phyloP scores from a whole-genome alignment of 1,140 invertebrate genomes.

The Drosophila ironensis region DNA sequence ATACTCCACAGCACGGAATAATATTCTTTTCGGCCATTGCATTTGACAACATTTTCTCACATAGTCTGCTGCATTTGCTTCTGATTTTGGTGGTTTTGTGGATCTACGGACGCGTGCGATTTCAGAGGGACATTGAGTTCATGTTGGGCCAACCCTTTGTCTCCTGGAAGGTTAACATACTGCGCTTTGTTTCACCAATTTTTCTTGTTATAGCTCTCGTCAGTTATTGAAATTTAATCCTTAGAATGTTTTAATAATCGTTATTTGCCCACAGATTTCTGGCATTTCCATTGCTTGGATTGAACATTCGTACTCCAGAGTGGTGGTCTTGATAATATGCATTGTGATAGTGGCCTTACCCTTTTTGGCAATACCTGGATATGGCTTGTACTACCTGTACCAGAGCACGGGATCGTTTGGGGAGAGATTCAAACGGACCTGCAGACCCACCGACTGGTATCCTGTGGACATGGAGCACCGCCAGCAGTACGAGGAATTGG shows the following conservation, averaged over 20 bases:
- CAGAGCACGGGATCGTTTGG: slow-evolving; percentile 50
- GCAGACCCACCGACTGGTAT: slow-evolving; percentile 77
- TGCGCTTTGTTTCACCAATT: slow-evolving; percentile 68
- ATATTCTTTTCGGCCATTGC: slow-evolving; percentile 41
- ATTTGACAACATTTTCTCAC: slow-evolving; percentile 85
- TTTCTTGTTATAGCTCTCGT: slow-evolving; percentile 52
- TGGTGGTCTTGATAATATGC: background rate
- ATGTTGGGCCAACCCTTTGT: slow-evolving; percentile 90
- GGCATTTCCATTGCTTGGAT: too few relatives aligned
- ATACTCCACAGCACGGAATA: slow-evolving; percentile 46
- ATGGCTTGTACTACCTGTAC: slow-evolving; percentile 51
- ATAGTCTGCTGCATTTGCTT: slow-evolving; percentile 87
- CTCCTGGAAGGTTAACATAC: slow-evolving; percentile 68
- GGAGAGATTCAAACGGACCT: slow-evolving; percentile 50
- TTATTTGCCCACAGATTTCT: too few relatives aligned
- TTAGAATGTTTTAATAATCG: too few relatives aligned
- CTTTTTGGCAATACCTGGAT: slow-evolving; percentile 57
- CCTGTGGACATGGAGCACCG: slow-evolving; percentile 64
- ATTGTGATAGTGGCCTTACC: slow-evolving; percentile 48
- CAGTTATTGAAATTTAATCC: too few relatives aligned
- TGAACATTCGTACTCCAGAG: slow-evolving; percentile 27
- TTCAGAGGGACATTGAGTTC: slow-evolving; percentile 88
- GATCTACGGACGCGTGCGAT: slow-evolving; percentile 89
- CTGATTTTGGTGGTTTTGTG: slow-evolving; percentile 88
- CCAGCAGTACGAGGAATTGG: slow-evolving; percentile 64